These are phyloP conservation scores for Sebastolobus altivelis DNA, from an alignment of 2,797 vertebrate species.

Conservation along the genomic window DNA sequence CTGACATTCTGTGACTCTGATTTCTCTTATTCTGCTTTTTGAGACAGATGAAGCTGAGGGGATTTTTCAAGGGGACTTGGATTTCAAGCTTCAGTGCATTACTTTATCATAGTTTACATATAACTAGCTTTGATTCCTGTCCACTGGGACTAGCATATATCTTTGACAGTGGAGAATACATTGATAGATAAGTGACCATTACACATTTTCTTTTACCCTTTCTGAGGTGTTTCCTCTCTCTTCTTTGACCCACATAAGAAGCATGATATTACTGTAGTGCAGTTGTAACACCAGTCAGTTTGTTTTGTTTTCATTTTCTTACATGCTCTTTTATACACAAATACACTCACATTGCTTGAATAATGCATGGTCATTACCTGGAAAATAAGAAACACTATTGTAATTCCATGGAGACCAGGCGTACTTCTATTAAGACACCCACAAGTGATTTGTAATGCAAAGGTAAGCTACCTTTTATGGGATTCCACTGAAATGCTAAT, in stretches of 20 bases:
- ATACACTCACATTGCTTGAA: slow-evolving; percentile 45
- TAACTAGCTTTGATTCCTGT: slow-evolving; percentile 56
- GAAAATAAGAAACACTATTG: slow-evolving; percentile 61
- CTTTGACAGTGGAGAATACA: slow-evolving; percentile 40
- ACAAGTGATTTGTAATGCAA: slow-evolving; percentile 69
- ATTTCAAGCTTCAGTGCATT: slow-evolving; percentile 67
- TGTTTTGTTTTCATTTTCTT: slow-evolving; percentile 34
- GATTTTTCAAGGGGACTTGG: slow-evolving; percentile 67
- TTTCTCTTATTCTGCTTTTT: slow-evolving; percentile 54
- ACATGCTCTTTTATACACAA: slow-evolving; percentile 30
- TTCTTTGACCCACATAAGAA: slow-evolving; percentile 48
- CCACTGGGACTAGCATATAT: slow-evolving; percentile 35
- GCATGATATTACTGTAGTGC: slow-evolving; percentile 17
- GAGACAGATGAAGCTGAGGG: slow-evolving; percentile 55
- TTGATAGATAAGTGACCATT: slow-evolving; percentile 42
- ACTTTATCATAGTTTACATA: slow-evolving; percentile 68
- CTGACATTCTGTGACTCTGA: slow-evolving; percentile 18
- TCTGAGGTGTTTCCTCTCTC: slow-evolving; percentile 27
- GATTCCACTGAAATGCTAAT: slow-evolving; percentile 71
- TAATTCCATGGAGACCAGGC: slow-evolving; percentile 55
- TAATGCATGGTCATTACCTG: slow-evolving; percentile 65
- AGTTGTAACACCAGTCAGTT: slow-evolving; percentile 27
- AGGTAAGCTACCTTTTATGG: slow-evolving; percentile 69
- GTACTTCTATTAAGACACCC: slow-evolving; percentile 60
- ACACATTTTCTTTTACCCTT: slow-evolving; percentile 30